Evolutionary conservation across 2,888 invertebrate genomes (phyloP).

Genomic region (Cabera pusaria): DNA sequence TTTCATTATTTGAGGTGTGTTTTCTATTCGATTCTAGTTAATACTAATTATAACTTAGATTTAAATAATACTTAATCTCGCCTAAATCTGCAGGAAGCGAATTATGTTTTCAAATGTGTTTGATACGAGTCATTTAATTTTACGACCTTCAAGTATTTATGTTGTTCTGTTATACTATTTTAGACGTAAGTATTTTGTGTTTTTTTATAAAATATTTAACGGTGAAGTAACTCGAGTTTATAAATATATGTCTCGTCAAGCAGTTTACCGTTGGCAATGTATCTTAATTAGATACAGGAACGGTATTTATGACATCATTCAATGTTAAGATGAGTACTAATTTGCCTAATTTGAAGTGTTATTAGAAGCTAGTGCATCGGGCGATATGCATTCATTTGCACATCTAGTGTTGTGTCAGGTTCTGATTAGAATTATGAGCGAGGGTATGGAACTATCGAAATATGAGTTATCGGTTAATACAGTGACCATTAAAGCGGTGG

Average conservation of each 20-base stretch:
- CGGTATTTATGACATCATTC: too few species aligned
- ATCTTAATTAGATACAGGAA: too few species aligned
- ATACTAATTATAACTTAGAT: too few species aligned
- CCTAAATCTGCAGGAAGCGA: slow-evolving; percentile 23
- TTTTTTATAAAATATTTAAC: slow-evolving; percentile 11
- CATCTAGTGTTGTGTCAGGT: slow-evolving; percentile 45
- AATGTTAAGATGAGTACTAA: too few species aligned
- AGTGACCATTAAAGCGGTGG: slow-evolving; percentile 71
- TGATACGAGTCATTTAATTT: slow-evolving; percentile 33
- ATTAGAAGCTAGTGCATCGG: slow-evolving; percentile 5
- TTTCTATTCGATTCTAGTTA: too few species aligned
- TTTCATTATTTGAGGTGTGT: too few species aligned
- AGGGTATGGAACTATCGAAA: slow-evolving; percentile 45
- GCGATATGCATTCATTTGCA: slow-evolving; percentile 22
- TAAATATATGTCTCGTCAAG: background rate
- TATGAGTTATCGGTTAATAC: slow-evolving; percentile 78
- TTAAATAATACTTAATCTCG: too few species aligned
- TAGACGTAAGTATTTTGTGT: slow-evolving; percentile 3
- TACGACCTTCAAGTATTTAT: slow-evolving; percentile 30
- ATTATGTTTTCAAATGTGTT: slow-evolving; percentile 23
- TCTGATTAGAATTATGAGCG: slow-evolving; percentile 43
- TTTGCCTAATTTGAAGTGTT: background rate
- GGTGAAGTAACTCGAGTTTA: background rate
- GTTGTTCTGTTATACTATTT: slow-evolving; percentile 22
- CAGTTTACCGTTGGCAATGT: slow-evolving; percentile 1